These are phyloP conservation scores for Malaclemys terrapin DNA, from an alignment of 2,113 vertebrate genomes.

Conservation along the genomic window DNA sequence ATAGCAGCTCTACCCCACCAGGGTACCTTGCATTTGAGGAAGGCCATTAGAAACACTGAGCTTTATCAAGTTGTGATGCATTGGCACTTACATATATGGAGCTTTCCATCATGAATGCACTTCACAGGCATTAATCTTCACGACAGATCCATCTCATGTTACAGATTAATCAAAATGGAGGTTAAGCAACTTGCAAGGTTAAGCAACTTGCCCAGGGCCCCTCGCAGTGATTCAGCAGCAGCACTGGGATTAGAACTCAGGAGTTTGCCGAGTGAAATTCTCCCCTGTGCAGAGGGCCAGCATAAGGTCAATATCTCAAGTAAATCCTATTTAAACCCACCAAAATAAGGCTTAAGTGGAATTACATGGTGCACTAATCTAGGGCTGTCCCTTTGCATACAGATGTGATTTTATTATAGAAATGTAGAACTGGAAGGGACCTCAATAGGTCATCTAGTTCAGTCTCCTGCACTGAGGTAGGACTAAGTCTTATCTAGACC, in stretches of 20 bases:
- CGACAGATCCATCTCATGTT: neutral
- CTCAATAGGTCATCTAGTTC: too few relatives aligned
- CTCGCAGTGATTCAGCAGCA: neutral
- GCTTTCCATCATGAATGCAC: neutral
- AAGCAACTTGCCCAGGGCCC: neutral
- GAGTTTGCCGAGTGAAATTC: neutral
- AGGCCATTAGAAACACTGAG: too few relatives aligned
- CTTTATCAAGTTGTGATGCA: neutral
- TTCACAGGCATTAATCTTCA: neutral
- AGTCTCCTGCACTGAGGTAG: too few relatives aligned
- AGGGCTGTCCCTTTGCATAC: neutral
- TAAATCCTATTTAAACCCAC: neutral
- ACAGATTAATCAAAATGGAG: neutral
- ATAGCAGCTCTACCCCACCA: neutral
- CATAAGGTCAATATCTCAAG: neutral
- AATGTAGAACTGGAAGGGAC: too few relatives aligned
- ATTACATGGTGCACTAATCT: neutral
- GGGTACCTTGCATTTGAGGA: neutral
- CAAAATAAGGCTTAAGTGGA: neutral
- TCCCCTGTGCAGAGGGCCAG: neutral
- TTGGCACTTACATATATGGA: neutral
- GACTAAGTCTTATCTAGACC: too few relatives aligned
- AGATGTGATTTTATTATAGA: too few relatives aligned
- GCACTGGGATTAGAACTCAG: neutral
- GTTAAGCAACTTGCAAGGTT: neutral